Conservation (phyloP, 2,888 invertebrate species). For the Heliconius hortense region DNA sequence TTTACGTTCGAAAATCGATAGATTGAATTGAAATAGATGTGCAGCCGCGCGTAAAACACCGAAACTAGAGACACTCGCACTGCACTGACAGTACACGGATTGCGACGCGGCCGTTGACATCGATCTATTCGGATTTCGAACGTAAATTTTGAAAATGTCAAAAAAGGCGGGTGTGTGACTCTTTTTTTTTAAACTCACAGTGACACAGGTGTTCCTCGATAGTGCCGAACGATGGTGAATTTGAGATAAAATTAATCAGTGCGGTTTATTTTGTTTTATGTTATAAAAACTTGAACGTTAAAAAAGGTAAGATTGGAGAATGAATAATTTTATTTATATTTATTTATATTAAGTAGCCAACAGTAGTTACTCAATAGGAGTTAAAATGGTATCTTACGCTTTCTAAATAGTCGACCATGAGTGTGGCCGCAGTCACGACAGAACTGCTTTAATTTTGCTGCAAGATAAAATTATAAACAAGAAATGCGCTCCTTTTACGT, state of each 20-base stretch:
- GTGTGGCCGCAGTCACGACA: constrained; percentile 71
- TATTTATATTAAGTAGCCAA: constrained; percentile 48
- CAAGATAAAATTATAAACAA: constrained; percentile 56
- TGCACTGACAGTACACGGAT: constrained; percentile 68
- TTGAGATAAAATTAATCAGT: constrained; percentile 69
- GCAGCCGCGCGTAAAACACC: constrained; percentile 69
- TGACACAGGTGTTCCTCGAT: constrained; percentile 66
- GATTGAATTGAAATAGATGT: constrained; percentile 65
- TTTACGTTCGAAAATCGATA: constrained; percentile 59
- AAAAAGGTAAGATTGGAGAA: constrained; percentile 60
- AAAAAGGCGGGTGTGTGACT: constrained; percentile 70
- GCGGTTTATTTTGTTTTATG: constrained; percentile 56
- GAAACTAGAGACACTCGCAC: constrained; percentile 63
- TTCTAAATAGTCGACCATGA: constrained; percentile 78
- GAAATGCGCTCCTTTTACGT: constrained; percentile 38
- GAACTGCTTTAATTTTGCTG: constrained; percentile 58
- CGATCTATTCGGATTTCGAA: constrained; percentile 58
- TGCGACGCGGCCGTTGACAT: constrained; percentile 75
- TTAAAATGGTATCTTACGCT: constrained; percentile 65
- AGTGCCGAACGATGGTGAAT: constrained; percentile 78
- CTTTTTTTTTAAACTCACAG: constrained; percentile 65
- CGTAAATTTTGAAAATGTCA: constrained; percentile 61
- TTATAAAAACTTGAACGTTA: constrained; percentile 52
- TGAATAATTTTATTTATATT: constrained; percentile 49
- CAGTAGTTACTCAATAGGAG: constrained; percentile 63